phyloP scores from a whole-genome alignment of 2,888 invertebrate genomes.

The Dorcus hopei region DNA sequence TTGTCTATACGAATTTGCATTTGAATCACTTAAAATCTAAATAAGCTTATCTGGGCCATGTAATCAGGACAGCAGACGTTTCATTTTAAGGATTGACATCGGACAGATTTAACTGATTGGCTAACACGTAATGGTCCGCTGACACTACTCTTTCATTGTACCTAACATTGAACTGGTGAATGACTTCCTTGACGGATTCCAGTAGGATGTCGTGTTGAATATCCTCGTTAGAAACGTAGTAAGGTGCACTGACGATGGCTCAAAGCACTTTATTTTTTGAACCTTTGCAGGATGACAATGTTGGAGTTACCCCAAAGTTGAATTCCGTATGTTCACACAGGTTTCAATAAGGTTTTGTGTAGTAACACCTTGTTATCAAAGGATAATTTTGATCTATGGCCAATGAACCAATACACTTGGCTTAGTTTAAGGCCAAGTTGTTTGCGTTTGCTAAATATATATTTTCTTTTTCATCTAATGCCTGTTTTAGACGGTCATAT shows the following conservation, averaged over 20 bases:
- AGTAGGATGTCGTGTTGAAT: not conserved
- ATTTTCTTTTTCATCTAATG: too few relatives aligned
- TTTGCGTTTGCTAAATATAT: not conserved
- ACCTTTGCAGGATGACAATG: not conserved
- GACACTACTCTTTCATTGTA: too few relatives aligned
- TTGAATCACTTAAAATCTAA: too few relatives aligned
- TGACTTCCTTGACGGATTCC: not conserved
- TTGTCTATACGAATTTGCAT: too few relatives aligned
- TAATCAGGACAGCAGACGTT: too few relatives aligned
- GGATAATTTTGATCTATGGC: not conserved
- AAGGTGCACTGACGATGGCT: constrained; percentile 14
- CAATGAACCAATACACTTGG: not conserved
- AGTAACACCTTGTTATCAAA: constrained; percentile 1
- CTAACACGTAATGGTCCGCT: too few relatives aligned
- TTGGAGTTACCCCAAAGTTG: not conserved
- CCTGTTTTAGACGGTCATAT: too few relatives aligned
- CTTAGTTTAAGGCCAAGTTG: constrained; percentile 2
- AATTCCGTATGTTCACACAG: constrained; percentile 3
- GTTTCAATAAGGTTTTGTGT: constrained; percentile 3
- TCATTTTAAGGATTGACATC: too few relatives aligned
- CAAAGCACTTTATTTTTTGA: constrained; percentile 17
- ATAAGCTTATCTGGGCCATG: too few relatives aligned
- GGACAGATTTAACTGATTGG: too few relatives aligned
- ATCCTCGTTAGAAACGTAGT: constrained; percentile 14
- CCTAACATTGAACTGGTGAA: too few relatives aligned